These are phyloP conservation scores for Lapara coniferarum DNA, from an alignment of 2,888 invertebrate genomes.

Conservation along the genomic window DNA sequence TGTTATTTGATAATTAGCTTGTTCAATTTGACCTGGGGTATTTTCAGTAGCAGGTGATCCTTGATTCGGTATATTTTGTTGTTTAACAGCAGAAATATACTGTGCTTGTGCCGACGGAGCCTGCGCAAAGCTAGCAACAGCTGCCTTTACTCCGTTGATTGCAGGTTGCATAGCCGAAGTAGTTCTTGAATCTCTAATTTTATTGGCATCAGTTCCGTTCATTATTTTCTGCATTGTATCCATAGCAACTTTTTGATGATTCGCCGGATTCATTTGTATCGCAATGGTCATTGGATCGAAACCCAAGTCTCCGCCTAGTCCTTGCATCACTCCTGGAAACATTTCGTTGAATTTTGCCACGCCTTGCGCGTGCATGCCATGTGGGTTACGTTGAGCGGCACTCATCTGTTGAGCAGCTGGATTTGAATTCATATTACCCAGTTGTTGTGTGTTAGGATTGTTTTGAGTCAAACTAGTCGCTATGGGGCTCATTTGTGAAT, in stretches of 20 bases:
- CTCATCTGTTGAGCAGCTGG: constrained; percentile 27
- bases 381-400: constrained; percentile 36
- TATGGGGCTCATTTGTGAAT: not conserved
- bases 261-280: constrained; percentile 77
- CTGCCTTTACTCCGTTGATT: constrained; percentile 42
- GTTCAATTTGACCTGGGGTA: not conserved
- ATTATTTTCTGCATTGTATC: constrained; percentile 63
- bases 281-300: constrained; percentile 79
- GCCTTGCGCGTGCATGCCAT: constrained; percentile 62
- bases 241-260: constrained; percentile 64
- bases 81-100: constrained; percentile 29
- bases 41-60: constrained; percentile 18
- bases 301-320: constrained; percentile 58
- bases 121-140: constrained; percentile 36
- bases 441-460: constrained; percentile 42
- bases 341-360: constrained; percentile 71
- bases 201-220: constrained; percentile 44
- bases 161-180: constrained; percentile 40
- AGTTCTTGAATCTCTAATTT: constrained; percentile 28
- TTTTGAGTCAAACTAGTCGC: constrained; percentile 15
- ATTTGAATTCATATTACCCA: constrained; percentile 28
- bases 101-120: constrained; percentile 34
- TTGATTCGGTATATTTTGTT: constrained; percentile 30
- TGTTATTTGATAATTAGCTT: not conserved
- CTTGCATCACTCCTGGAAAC: constrained; percentile 71